A percentile compares a stretch with the other conserved stretches of the same genome.
phyloP scores from a whole-genome alignment of 92 coral and sea anemone genomes.

The Zoanthus sansibaricus region DNA sequence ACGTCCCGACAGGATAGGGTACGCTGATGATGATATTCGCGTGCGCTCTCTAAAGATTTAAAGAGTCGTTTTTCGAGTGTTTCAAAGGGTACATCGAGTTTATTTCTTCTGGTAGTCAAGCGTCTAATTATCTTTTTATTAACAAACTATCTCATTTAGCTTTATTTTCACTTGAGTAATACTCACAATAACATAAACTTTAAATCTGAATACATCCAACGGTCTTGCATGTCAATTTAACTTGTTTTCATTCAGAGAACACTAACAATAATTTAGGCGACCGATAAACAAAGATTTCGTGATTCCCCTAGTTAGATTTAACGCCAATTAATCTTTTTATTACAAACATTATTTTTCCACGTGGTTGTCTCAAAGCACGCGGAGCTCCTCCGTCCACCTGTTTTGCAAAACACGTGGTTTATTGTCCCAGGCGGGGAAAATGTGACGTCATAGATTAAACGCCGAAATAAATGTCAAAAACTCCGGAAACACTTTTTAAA shows the following conservation, averaged over 20 bases:
- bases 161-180: background rate
- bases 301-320: background rate
- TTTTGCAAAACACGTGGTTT: conserved; percentile 14
- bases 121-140: too few relatives aligned
- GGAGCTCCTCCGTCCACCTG: conserved; percentile 19
- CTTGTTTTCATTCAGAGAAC: background rate
- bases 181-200: background rate
- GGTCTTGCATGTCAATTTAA: background rate
- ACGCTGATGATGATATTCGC: too few relatives aligned
- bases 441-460: background rate
- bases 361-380: conserved; percentile 21
- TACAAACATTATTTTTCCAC: background rate
- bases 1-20: too few relatives aligned
- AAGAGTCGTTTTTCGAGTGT: too few relatives aligned
- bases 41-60: too few relatives aligned
- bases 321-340: conserved; percentile 14
- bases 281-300: conserved; percentile 31
- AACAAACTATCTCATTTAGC: too few relatives aligned
- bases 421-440: conserved; percentile 37
- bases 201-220: background rate
- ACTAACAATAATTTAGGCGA: background rate
- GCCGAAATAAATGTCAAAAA: conserved; percentile 2
- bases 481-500: conserved; percentile 24
- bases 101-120: too few relatives aligned
- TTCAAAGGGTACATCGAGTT: too few relatives aligned